Base-by-base conservation (phyloP, 1,140 invertebrate species). In the Drosophila nebulosa region DNA sequence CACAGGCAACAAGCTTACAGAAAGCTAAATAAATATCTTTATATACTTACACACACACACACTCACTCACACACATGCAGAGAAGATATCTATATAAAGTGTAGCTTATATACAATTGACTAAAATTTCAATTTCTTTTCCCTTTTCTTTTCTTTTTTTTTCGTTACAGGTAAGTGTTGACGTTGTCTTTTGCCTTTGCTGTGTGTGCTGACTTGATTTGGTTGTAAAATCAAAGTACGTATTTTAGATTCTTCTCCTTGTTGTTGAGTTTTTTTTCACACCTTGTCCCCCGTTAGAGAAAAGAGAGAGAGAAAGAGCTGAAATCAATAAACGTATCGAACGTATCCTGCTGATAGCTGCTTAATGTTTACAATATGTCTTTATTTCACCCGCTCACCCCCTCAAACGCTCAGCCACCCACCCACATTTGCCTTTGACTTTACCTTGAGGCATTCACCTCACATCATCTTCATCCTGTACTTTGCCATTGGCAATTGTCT, bases 281-380 rank as follows among this genome's bases (percentile, higher is more conserved):
- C 50, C 27, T 51, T 66, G 42, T 39, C 16, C 18, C 35, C 52
- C 27, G 27, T 30, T n/a, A n/a, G n/a, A n/a, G n/a, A n/a, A n/a
- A n/a, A n/a, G n/a, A n/a, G n/a, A n/a, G n/a, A n/a, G n/a, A n/a
- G n/a, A 73, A 56, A 51, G 35, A 42, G 81, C 69, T 88, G 83
- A 74, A 86, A 86, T 86, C 81, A 86, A 86, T 86, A 86, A 86
- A 86, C 78, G 39, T 46, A 46, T 81, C 78, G 67, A 86, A 75
- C 74, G 81, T 86, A 86, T 86, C 81, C 83, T 77, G 78, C 78
- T 86, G 81, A 86, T 86, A 86, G 78, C 81, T 86, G 83, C 78
- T 88, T 86, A 86, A 86, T 86, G 81, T 88, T 88, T 86, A 88
- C 81, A 86, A 88, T 86, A 86, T 86, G 81, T 86, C 81, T 86